Base-by-base conservation (phyloP, 2,113 vertebrate species). In the Mellivora capensis region DNA sequence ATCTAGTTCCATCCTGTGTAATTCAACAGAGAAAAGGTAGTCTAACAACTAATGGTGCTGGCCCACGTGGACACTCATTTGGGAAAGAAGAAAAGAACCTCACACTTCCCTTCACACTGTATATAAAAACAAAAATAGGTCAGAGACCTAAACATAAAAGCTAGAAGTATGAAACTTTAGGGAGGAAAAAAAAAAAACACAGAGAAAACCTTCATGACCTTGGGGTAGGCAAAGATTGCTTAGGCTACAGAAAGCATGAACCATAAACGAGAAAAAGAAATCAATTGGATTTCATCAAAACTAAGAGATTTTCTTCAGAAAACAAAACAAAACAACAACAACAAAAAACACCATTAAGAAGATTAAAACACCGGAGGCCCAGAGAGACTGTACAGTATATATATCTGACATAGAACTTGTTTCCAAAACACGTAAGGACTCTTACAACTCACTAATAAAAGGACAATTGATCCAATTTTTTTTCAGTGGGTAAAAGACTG, bases 101-200 rank as follows among this genome's bases (percentile, higher is more conserved):
- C 15, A 64, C 6, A 15, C 27, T 84, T 76, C 12, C n/a, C 14
- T 88, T 88, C 31, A 21, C 2, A 34, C 9, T 11, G 17, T 9
- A 61, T 2, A 17, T 61, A 77, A 81, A 87, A 93, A 64, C 3
- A 47, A 62, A 93, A 89, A 39, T 42, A 71, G 57, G 57, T 49
- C n/a, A 23, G 4, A 76, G 49, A n/a, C 10, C 4, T 15, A 23
- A 71, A 80, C 61, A 44, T 72, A 61, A 93, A 83, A 39, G 12
- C 52, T 64, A 2, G 31, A 25, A 44, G 31, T 37, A 47, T 87
- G 44, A 77, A 67, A 85, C n/a, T 31, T 61, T 27, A 6, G 25
- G n/a, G 34, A 21, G 14, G 3, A 1, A 21, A 3, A 21, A 39
- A 52, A 20, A 13, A 2, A 1, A 27, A 4, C 18, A 42, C 12